Evolutionary conservation across 2,113 vertebrate genomes (phyloP), one percentile per base, ranked within the genome.

Genomic region (Sorex fumeus): DNA sequence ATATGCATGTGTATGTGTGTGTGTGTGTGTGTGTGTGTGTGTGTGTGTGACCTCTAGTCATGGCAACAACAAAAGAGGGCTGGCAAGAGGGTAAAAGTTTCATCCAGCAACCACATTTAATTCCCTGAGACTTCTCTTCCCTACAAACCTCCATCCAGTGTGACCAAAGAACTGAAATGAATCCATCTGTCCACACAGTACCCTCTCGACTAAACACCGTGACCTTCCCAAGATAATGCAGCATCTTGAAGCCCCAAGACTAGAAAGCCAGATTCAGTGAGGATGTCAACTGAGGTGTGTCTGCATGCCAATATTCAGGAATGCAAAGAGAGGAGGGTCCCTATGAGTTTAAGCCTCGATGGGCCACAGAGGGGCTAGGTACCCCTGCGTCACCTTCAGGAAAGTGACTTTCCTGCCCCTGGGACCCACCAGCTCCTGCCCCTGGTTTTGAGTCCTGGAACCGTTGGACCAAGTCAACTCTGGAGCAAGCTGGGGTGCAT

Each of bases 301-400:
- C 43, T 25, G 13, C 12, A 9, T 3, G 0, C 16, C 34, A 69
- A 50, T 11, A 57, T 18, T 36, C 78, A 5, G 3, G 45, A 36
- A 60, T 3, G 28, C 9, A 62, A 62, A 45, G 71, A 32, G 21
- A 36, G 71, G 40, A 40, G 18, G 53, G 53, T 16, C 16, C 1
- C 8, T 21, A 25, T 3, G n/a, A 4, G 28, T 3, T 0, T 0
- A 36, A 53, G 28, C 1, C 53, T 19, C 4, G 53, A 15, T 19
- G 43, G 43, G 40, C 50, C 25, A 1, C 1, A 30, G 45, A 13
- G 10, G 30, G 47, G 83, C 1, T 4, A 36, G 32, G 53, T 34
- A 15, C 19, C 0, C 0, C 43, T 8, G 30, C 1, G 8, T 0
- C 0, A 27, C 53, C 82, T 8, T 7, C 43, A 40, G 62, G n/a